These are phyloP conservation scores for Crocallis elinguaria DNA, from an alignment of 2,888 invertebrate genomes.

Conservation along the genomic window DNA sequence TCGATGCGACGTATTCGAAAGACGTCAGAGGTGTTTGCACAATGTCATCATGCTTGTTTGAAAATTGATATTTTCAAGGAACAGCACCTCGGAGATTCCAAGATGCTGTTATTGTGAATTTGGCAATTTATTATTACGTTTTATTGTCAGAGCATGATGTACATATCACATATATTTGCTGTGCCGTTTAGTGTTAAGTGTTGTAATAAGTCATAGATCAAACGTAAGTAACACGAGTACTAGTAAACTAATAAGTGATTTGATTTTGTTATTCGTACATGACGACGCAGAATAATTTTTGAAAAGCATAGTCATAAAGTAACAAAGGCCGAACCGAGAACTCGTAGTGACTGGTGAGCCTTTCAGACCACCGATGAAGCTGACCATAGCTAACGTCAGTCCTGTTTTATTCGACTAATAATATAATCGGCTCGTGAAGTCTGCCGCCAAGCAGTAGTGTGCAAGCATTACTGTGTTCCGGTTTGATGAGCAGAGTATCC, in stretches of 20 bases:
- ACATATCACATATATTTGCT: background rate
- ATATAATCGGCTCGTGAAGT: too few species aligned
- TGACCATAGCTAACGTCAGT: too few species aligned
- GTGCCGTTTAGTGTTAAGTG: background rate
- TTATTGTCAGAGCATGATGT: conserved; percentile 3
- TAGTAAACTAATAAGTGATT: background rate
- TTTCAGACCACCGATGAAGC: too few species aligned
- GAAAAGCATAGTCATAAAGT: too few species aligned
- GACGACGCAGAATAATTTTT: background rate
- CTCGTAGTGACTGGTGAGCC: too few species aligned
- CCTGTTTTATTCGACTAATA: too few species aligned
- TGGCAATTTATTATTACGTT: background rate
- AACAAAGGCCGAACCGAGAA: too few species aligned
- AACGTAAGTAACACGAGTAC: background rate
- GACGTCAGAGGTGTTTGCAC: conserved; percentile 29
- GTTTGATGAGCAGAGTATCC: too few species aligned
- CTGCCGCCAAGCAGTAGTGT: too few species aligned
- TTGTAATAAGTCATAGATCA: background rate
- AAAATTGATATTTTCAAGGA: conserved; percentile 35
- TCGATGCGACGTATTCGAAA: conserved; percentile 17
- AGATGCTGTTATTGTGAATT: conserved; percentile 13
- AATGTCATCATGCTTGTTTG: conserved; percentile 24
- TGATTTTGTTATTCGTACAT: background rate
- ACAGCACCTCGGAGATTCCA: conserved; percentile 32
- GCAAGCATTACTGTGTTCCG: too few species aligned